Base-by-base conservation (phyloP, 1,140 invertebrate genomes). In the Diploscapter pachys region DNA sequence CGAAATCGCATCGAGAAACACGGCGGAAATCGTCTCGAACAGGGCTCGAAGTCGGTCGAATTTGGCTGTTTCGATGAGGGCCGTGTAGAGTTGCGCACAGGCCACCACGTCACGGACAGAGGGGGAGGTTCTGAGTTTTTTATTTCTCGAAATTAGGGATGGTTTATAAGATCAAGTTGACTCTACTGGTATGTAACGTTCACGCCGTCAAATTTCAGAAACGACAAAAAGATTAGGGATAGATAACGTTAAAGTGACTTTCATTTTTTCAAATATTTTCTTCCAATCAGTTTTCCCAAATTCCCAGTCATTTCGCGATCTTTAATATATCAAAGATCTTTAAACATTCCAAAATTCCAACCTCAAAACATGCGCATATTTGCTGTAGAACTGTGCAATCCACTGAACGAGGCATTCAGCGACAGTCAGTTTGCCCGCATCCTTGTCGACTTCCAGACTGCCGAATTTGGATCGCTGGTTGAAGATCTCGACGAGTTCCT, bases 91-190 rank as follows among this genome's bases (percentile, higher is more conserved):
- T 78, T 92, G 88, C 0, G 95, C 91, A 94, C 95, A 97, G 0
- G 92, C 92, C 48, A 98, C 87, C 67, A 98, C 89, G 86, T 99
- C 96, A 83, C 96, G 89, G 63, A 98, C 92, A 80, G 93, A 98
- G 31, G 95, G 81, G n/a, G 85, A 83, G 72, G 31, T 31, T 31
- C 31, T 31, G 31, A 31, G 31, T 31, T 31, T 31, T 31, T 31
- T 31, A 31, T 31, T 31, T 31, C 31, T 31, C 31, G 31, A 31
- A 31, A 31, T 31, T 31, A 31, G 31, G 31, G 31, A 0, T 31
- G 1, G 31, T 31, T 31, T 31, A 31, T 31, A 31, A 31, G 31
- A 31, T 31, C 0, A 31, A 31, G 31, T 31, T 31, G 31, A 31
- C 31, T 31, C 31, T 31, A 31, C 31, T 31, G 31, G 31, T 31